Base-by-base conservation (phyloP, 2,113 vertebrate species). In the Phylloscopus whistleri region DNA sequence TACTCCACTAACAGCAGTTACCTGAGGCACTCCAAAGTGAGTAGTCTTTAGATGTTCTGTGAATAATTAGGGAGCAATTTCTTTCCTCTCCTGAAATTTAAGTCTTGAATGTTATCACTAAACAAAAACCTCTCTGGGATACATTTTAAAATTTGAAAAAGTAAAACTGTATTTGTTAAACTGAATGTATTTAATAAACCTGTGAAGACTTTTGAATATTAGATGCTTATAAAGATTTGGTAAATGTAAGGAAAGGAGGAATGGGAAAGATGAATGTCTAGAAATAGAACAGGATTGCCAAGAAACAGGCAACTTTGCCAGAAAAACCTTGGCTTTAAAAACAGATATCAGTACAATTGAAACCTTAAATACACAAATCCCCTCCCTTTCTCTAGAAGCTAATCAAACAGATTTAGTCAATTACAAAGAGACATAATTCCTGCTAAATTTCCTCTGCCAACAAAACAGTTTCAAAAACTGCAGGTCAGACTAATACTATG, bases 271-370 rank as follows among this genome's bases (percentile, higher is more conserved):
- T 16, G 33, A 79, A 24, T 68, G n/a, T 48, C 62, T 67, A 43
- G 52, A 87, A 95, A 79, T 3, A 75, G 30, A 95, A 82, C 2
- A 56, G 31, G 35, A 82, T 28, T 90, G 49, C 49, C 78, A 87
- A 93, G 84, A 75, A 95, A 91, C 7, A 75, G 46, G 53, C 13
- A 63, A 52, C 10, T 51, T 55, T 52, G 52, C 35, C 69, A 87
- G 64, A 87, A 96, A 96, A 96, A 48, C 27, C 27, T 31, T 85
- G 56, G 77, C 74, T 68, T 68, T 72, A 82, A 72, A 87, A 75
- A 64, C 26, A 79, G 26, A 56, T 11, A 49, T 31, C 33, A 87
- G 41, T 21, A 27, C 73, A 84, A 37, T 0, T 85, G 62, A 91
- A 90, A 22, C 44, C 73, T 27, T 48, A 82, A 87, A 85, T 26